Percentiles rank a stretch among this genome's conserved stretches.
Conservation (phyloP, 2,113 vertebrate species). For the Periophthalmus modestus region DNA sequence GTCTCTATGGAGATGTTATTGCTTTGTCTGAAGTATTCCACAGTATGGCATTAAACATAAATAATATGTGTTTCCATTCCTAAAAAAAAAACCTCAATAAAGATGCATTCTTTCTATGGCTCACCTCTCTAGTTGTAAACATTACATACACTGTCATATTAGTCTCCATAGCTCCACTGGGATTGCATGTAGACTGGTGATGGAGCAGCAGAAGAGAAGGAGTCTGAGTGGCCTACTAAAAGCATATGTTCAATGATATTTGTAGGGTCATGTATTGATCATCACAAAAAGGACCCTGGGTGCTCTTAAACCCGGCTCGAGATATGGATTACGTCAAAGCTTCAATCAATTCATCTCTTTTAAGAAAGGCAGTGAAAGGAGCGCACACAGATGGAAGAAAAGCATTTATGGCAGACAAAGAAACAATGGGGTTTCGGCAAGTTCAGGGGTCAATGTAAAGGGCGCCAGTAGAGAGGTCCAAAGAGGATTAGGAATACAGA, state of each 20-base stretch:
- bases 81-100: too few species aligned
- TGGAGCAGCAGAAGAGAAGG: slow-evolving; percentile 29
- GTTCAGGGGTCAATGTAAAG: not conserved
- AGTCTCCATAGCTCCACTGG: slow-evolving; percentile 51
- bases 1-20: too few species aligned
- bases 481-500: not conserved
- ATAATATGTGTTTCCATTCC: too few species aligned
- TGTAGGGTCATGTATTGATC: slow-evolving; percentile 73
- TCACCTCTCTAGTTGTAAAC: slow-evolving; percentile 16
- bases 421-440: not conserved
- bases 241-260: slow-evolving; percentile 67
- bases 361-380: slow-evolving; percentile 38
- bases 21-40: too few species aligned
- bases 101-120: too few species aligned
- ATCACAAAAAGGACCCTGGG: slow-evolving; percentile 69
- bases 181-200: slow-evolving; percentile 38
- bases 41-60: too few species aligned
- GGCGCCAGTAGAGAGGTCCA: not conserved
- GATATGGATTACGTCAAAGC: slow-evolving; percentile 64
- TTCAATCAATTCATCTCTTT: slow-evolving; percentile 60
- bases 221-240: slow-evolving; percentile 37
- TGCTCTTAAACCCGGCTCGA: slow-evolving; percentile 60
- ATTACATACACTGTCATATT: slow-evolving; percentile 50
- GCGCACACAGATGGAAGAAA: slow-evolving; percentile 24
- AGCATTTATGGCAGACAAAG: slow-evolving; percentile 1